Evolutionary conservation across 2,888 invertebrate genomes (phyloP).

Genomic region (Hypselothyrea guttata): DNA sequence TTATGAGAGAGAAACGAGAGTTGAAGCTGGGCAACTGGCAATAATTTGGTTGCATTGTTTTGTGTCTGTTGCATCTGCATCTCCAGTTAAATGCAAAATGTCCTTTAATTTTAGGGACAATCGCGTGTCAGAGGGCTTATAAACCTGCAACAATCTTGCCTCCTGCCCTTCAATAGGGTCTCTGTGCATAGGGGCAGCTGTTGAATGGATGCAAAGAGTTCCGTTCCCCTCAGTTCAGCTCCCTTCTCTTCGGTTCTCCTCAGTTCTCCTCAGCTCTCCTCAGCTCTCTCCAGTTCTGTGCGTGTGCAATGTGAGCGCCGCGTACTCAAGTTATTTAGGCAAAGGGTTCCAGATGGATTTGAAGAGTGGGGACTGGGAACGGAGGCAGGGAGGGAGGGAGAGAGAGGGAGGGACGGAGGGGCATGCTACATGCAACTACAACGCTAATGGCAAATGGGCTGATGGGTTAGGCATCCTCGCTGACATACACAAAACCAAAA

Average conservation of each 20-base stretch:
- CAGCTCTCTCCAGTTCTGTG: too few relatives aligned
- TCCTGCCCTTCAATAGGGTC: neutral
- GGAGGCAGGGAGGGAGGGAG: neutral
- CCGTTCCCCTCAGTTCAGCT: too few relatives aligned
- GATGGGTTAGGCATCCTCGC: constrained; percentile 13
- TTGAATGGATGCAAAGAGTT: neutral
- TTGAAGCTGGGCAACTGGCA: constrained; percentile 20
- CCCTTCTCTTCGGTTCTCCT: too few relatives aligned
- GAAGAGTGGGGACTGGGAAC: neutral
- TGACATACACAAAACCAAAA: constrained; percentile 64
- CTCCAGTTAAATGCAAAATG: constrained; percentile 1
- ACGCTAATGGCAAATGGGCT: constrained; percentile 42
- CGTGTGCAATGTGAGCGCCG: constrained; percentile 37
- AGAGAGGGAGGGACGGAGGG: neutral
- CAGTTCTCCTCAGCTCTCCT: too few relatives aligned
- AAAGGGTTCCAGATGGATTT: too few relatives aligned
- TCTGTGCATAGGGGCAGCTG: neutral
- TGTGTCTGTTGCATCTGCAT: constrained; percentile 9
- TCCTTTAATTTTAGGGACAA: constrained; percentile 32
- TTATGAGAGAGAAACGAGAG: constrained; percentile 1
- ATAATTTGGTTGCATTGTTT: constrained; percentile 34
- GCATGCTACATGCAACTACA: constrained; percentile 1
- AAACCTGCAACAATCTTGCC: neutral
- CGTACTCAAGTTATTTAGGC: constrained; percentile 23
- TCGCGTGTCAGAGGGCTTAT: constrained; percentile 36